These are phyloP conservation scores for Macrocentrus cingulum DNA, from an alignment of 1,140 invertebrate genomes.

Conservation along the genomic window DNA sequence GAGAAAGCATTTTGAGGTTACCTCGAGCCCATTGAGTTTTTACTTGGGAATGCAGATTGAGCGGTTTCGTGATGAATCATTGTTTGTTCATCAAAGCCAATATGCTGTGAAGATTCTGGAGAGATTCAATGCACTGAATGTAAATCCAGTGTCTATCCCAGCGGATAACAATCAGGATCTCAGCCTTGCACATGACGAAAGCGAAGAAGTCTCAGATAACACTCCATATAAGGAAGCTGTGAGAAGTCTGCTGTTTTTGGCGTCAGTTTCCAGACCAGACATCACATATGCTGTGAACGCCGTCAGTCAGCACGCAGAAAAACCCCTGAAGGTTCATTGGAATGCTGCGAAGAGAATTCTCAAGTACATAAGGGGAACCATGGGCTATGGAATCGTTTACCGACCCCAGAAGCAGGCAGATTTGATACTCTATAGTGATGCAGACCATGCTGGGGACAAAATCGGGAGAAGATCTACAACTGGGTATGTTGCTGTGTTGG, in stretches of 20 bases:
- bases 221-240: conserved; percentile 49
- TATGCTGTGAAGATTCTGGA: conserved; percentile 45
- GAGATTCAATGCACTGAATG: conserved; percentile 44
- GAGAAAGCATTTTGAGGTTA: conserved; percentile 38
- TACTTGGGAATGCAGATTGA: conserved; percentile 43
- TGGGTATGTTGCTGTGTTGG: conserved; percentile 37
- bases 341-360: conserved; percentile 48
- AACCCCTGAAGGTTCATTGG: conserved; percentile 39
- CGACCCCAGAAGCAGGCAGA: conserved; percentile 21
- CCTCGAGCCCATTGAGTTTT: conserved; percentile 28
- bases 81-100: conserved; percentile 37
- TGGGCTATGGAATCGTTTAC: conserved; percentile 38
- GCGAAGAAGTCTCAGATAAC: conserved; percentile 26
- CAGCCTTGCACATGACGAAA: conserved; percentile 33
- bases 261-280: conserved; percentile 51
- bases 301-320: conserved; percentile 45
- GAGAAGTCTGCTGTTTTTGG: conserved; percentile 47
- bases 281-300: conserved; percentile 43
- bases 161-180: conserved; percentile 33
- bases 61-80: conserved; percentile 29
- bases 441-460: conserved; percentile 44
- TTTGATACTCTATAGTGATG: conserved; percentile 44
- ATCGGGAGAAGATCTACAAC: conserved; percentile 42
- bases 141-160: conserved; percentile 44
- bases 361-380: conserved; percentile 40